phyloP scores from a whole-genome alignment of 2,113 vertebrate species.

The Silurus glanis region DNA sequence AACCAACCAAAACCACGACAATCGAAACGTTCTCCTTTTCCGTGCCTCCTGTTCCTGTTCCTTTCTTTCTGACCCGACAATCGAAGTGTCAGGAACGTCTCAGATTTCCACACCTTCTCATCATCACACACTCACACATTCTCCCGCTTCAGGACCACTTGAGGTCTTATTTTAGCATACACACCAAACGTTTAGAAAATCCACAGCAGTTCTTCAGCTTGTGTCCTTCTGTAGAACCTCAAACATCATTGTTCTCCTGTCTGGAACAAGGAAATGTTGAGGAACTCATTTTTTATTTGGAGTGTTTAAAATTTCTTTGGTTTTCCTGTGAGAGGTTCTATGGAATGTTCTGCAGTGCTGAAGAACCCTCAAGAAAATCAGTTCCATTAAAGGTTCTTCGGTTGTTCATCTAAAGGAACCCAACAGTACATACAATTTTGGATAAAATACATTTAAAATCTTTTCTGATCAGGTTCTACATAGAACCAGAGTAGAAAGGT shows the following conservation, averaged over 20 bases:
- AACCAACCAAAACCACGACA: conserved; percentile 16
- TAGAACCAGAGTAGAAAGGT: background rate
- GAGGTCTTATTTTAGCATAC: background rate
- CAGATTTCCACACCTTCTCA: background rate
- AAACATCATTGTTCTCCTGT: background rate
- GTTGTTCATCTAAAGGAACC: background rate
- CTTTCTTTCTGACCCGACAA: background rate
- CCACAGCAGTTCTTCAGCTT: background rate
- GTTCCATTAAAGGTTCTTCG: background rate
- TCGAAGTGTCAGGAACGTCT: background rate
- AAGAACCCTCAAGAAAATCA: background rate
- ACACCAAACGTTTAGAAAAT: too few relatives aligned
- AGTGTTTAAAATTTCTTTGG: background rate
- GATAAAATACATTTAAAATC: too few relatives aligned
- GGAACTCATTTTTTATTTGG: background rate
- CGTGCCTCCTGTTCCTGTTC: background rate
- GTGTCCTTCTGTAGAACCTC: background rate
- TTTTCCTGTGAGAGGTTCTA: background rate
- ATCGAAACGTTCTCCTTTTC: conserved; percentile 5
- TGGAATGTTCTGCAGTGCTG: background rate
- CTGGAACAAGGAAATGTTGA: background rate
- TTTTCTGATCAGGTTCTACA: background rate
- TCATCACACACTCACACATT: background rate
- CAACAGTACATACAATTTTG: background rate
- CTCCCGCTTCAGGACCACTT: background rate